Percentiles rank a stretch among this genome's conserved stretches.
phyloP scores from a whole-genome alignment of 1,140 invertebrate species.

The Eupeodes corollae region DNA sequence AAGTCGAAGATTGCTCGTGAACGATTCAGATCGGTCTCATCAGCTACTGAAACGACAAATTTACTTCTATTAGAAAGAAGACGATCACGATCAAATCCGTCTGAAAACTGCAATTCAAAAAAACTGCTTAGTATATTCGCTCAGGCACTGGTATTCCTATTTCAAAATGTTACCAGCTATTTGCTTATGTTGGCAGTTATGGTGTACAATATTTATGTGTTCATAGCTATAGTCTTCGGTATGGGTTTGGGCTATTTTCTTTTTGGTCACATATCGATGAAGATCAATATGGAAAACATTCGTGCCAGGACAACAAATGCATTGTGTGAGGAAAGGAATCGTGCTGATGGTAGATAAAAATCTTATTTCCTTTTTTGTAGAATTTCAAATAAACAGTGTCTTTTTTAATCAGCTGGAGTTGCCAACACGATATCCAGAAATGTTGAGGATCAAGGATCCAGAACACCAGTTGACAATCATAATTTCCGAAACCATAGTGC shows the following conservation, averaged over 20 bases:
- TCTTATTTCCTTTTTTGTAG: not conserved
- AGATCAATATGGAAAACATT: constrained; percentile 36
- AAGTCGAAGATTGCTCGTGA: not conserved
- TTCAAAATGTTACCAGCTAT: constrained; percentile 47
- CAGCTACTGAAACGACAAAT: not conserved
- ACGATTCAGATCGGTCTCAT: not conserved
- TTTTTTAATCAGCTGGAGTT: no score
- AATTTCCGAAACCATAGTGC: constrained; percentile 12
- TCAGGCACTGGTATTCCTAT: constrained; percentile 26
- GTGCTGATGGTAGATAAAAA: not conserved
- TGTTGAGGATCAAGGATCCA: no score
- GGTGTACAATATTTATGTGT: constrained; percentile 72
- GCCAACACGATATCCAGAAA: no score
- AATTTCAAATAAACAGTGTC: no score
- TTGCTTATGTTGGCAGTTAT: constrained; percentile 71
- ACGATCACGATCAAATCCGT: not conserved
- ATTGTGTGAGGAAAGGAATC: constrained; percentile 14
- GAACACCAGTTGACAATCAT: no score
- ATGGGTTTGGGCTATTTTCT: constrained; percentile 56
- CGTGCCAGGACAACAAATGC: constrained; percentile 25
- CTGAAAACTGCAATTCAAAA: not conserved
- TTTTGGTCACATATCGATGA: constrained; percentile 36
- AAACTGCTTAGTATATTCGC: constrained; percentile 5
- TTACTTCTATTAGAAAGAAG: not conserved
- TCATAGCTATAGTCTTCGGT: constrained; percentile 54